Evolutionary conservation across 1,140 invertebrate genomes (phyloP).

Genomic region (Asobara japonica): DNA sequence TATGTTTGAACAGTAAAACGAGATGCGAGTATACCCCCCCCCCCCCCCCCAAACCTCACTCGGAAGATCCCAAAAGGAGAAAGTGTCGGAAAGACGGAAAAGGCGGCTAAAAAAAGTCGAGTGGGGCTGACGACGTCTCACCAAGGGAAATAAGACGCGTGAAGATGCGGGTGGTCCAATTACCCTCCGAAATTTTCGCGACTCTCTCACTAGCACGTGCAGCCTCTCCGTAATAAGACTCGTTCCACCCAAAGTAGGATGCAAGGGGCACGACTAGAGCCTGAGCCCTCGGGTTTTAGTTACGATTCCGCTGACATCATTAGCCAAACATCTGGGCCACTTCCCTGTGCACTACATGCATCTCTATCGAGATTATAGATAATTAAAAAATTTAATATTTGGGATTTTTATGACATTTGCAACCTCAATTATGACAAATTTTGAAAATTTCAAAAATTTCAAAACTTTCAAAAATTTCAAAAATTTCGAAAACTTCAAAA

Average conservation of each 20-base stretch:
- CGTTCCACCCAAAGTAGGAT: slow-evolving; percentile 40
- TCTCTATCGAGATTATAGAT: too few species aligned
- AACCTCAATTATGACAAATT: too few species aligned
- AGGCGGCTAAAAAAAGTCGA: background rate
- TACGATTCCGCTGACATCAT: slow-evolving; percentile 66
- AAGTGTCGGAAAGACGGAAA: background rate
- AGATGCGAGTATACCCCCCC: background rate
- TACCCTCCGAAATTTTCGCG: slow-evolving; percentile 58
- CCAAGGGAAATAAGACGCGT: slow-evolving; percentile 41
- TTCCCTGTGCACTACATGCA: slow-evolving; percentile 39
- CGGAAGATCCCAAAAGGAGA: background rate
- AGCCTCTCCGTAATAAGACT: slow-evolving; percentile 58
- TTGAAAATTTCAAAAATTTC: too few species aligned
- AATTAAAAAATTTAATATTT: too few species aligned
- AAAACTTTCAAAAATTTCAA: too few species aligned
- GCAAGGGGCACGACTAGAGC: slow-evolving; percentile 34
- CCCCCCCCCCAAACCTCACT: background rate
- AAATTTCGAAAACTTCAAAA: too few species aligned
- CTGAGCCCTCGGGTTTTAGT: slow-evolving; percentile 56
- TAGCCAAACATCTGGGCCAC: slow-evolving; percentile 65
- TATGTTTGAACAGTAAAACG: slow-evolving; percentile 9
- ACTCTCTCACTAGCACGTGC: slow-evolving; percentile 40
- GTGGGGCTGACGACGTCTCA: slow-evolving; percentile 2
- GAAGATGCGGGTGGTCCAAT: slow-evolving; percentile 62
- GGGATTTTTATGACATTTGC: too few species aligned